Evolutionary conservation across 2,888 invertebrate genomes (phyloP).

Genomic region (Ochropleura leucogaster): DNA sequence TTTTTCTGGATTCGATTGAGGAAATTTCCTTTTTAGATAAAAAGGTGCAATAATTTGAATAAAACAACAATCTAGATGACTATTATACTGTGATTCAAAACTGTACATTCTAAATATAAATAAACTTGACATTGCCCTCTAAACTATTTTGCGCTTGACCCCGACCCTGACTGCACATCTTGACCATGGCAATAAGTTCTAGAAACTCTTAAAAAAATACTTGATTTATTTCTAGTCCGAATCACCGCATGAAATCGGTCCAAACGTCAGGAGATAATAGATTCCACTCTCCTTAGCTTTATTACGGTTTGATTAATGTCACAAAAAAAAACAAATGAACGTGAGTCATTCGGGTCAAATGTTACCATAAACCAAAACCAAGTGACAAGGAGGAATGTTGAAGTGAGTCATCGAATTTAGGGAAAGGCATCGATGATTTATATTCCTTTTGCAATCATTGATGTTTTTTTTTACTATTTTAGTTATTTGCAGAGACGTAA

Average conservation of each 20-base stretch:
- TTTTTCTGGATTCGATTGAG: too few relatives aligned
- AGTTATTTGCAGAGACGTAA: too few relatives aligned
- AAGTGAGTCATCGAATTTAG: slow-evolving; percentile 39
- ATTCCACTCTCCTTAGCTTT: slow-evolving; percentile 38
- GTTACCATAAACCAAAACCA: slow-evolving; percentile 45
- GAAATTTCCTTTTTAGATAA: too few relatives aligned
- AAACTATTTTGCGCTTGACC: slow-evolving; percentile 20
- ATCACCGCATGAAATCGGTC: slow-evolving; percentile 13
- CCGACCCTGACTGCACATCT: background rate
- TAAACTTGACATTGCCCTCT: slow-evolving; percentile 10
- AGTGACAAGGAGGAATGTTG: slow-evolving; percentile 38
- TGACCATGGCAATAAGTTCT: slow-evolving; percentile 13
- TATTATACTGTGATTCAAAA: background rate
- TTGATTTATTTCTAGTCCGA: slow-evolving; percentile 24
- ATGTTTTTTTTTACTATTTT: background rate
- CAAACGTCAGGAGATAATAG: slow-evolving; percentile 26
- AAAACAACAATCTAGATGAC: background rate
- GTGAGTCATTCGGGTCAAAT: slow-evolving; percentile 60
- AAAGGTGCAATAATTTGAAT: background rate
- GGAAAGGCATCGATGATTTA: slow-evolving; percentile 21
- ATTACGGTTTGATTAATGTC: slow-evolving; percentile 40
- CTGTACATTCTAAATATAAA: background rate
- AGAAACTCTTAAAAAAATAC: background rate
- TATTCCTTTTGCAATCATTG: background rate
- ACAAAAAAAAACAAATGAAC: slow-evolving; percentile 44